Evolutionary conservation across 2,797 vertebrate species (phyloP).

Genomic region (Bovichtus variegatus): DNA sequence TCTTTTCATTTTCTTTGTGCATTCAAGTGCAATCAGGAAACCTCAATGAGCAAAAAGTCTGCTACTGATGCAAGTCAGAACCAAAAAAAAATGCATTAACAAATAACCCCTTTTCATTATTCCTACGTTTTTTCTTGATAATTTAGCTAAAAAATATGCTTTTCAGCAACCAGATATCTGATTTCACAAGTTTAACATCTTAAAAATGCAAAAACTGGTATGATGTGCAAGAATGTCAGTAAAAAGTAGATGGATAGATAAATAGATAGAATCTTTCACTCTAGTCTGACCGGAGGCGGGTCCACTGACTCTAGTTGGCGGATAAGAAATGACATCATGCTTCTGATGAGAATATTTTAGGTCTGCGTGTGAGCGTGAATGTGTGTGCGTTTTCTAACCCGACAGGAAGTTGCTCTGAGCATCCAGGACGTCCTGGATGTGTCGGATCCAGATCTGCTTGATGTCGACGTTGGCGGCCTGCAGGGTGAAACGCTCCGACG

Average conservation of each 20-base stretch:
- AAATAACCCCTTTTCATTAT: not conserved
- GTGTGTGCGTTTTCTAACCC: conserved; percentile 79
- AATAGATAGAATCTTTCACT: too few relatives aligned
- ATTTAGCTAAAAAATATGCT: not conserved
- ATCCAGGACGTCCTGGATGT: conserved; percentile 93
- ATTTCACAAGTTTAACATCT: not conserved
- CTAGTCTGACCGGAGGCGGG: too few relatives aligned
- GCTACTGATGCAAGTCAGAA: not conserved
- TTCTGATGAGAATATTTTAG: not conserved
- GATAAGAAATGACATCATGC: not conserved
- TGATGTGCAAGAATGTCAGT: not conserved
- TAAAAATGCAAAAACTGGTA: not conserved
- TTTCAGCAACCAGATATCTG: too few relatives aligned
- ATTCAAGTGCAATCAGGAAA: not conserved
- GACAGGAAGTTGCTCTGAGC: conserved; percentile 95
- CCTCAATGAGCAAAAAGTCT: not conserved
- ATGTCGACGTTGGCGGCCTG: conserved; percentile 96
- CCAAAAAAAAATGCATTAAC: not conserved
- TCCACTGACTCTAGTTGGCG: not conserved
- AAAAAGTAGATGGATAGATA: too few relatives aligned
- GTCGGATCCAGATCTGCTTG: conserved; percentile 94
- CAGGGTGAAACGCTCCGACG: conserved; percentile 92
- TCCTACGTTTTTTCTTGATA: not conserved
- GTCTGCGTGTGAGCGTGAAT: not conserved
- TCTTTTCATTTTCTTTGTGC: not conserved